Percentiles rank a stretch among this genome's conserved stretches.
phyloP scores from a whole-genome alignment of 2,888 invertebrate genomes.

The Prionchulus punctatus region DNA sequence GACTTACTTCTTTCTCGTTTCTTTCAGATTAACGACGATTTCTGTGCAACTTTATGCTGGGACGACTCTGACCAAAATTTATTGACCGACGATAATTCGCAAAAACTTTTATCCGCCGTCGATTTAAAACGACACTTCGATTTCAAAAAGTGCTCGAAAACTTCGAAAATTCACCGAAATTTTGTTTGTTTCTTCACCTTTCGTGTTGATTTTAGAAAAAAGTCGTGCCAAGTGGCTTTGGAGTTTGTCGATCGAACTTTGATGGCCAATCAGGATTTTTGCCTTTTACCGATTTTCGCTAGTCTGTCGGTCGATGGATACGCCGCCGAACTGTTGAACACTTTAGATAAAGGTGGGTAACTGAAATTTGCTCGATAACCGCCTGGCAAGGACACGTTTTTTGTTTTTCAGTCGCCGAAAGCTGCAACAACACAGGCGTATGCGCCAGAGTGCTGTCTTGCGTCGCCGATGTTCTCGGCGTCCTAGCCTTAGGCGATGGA shows the following conservation, averaged over 20 bases:
- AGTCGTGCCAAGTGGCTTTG: too few relatives aligned
- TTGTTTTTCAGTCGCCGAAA: conserved; percentile 4
- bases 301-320: conserved; percentile 8
- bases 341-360: conserved; percentile 9
- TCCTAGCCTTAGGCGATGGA: conserved; percentile 35
- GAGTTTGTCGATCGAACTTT: conserved; percentile 6
- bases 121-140: too few relatives aligned
- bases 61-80: too few relatives aligned
- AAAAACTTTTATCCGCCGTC: too few relatives aligned
- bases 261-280: conserved; percentile 4
- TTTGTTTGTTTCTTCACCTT: too few relatives aligned
- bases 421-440: background rate
- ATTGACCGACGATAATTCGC: too few relatives aligned
- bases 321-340: background rate
- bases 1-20: too few relatives aligned
- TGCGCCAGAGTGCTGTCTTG: conserved; percentile 29
- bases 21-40: too few relatives aligned
- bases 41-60: too few relatives aligned
- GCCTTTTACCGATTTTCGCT: conserved; percentile 2
- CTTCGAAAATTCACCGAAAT: too few relatives aligned
- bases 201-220: too few relatives aligned
- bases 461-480: conserved; percentile 37
- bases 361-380: background rate
- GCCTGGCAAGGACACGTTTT: background rate
- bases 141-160: too few relatives aligned